These are phyloP conservation scores for Agelastica alni DNA, from an alignment of 2,888 invertebrate genomes.

Conservation along the genomic window DNA sequence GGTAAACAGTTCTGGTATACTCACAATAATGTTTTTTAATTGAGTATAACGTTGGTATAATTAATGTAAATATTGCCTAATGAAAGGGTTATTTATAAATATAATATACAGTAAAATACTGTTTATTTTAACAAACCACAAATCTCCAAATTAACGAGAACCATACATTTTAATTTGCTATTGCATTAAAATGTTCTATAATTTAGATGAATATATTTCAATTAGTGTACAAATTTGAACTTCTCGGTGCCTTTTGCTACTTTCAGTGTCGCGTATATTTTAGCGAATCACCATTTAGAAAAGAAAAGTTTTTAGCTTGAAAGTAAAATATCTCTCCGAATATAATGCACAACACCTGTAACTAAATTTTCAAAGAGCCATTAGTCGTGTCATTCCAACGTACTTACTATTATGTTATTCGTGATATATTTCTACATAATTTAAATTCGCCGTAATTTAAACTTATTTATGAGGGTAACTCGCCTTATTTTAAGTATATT, in stretches of 20 bases:
- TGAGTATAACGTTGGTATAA: too few relatives aligned
- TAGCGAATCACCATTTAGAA: slow-evolving; percentile 6
- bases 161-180: not conserved
- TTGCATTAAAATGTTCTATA: not conserved
- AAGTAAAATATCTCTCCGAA: slow-evolving; percentile 31
- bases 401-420: slow-evolving; percentile 39
- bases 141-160: too few relatives aligned
- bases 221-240: not conserved
- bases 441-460: slow-evolving; percentile 34
- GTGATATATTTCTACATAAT: slow-evolving; percentile 38
- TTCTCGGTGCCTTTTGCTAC: not conserved
- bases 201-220: not conserved
- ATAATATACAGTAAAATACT: too few relatives aligned
- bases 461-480: slow-evolving; percentile 33
- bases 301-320: slow-evolving; percentile 10
- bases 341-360: slow-evolving; percentile 41
- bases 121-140: too few relatives aligned
- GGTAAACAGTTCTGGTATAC: too few relatives aligned
- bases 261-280: not conserved
- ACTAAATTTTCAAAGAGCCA: slow-evolving; percentile 39
- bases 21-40: too few relatives aligned
- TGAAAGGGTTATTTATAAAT: too few relatives aligned
- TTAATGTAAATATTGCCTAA: too few relatives aligned
- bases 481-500: slow-evolving; percentile 35
- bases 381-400: slow-evolving; percentile 37